Evolutionary conservation across 2,113 vertebrate genomes (phyloP).

Genomic region (Opisthocomus hoazin): DNA sequence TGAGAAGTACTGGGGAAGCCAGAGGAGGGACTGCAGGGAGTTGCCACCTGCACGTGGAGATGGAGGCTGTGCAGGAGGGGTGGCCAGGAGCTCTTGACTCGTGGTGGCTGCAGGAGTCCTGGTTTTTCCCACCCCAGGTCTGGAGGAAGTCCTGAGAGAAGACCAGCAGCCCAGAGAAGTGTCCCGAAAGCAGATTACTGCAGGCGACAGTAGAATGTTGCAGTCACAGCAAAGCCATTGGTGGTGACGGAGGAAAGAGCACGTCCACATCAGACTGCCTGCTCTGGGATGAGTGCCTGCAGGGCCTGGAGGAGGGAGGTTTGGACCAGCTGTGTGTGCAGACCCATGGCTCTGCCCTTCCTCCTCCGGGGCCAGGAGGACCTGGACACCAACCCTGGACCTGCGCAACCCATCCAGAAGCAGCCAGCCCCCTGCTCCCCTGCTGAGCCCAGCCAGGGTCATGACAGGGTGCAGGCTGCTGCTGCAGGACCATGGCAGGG

Average conservation of each 20-base stretch:
- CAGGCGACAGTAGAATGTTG: not conserved
- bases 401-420: not conserved
- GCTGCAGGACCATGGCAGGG: not conserved
- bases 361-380: not conserved
- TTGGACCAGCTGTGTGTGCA: not conserved
- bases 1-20: not conserved
- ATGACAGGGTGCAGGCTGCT: not conserved
- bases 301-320: not conserved
- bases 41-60: not conserved
- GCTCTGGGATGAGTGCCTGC: not conserved
- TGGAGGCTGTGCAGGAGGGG: not conserved
- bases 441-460: not conserved
- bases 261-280: not conserved
- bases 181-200: not conserved
- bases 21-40: not conserved
- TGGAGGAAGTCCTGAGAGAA: not conserved
- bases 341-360: accelerated
- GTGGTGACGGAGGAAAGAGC: not conserved
- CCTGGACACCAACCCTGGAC: not conserved
- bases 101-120: not conserved
- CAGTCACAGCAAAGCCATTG: not conserved
- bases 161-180: not conserved
- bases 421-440: not conserved
- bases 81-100: not conserved
- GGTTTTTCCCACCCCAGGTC: not conserved